phyloP scores from a whole-genome alignment of 2,113 vertebrate genomes.

The Eulemur rufifrons region DNA sequence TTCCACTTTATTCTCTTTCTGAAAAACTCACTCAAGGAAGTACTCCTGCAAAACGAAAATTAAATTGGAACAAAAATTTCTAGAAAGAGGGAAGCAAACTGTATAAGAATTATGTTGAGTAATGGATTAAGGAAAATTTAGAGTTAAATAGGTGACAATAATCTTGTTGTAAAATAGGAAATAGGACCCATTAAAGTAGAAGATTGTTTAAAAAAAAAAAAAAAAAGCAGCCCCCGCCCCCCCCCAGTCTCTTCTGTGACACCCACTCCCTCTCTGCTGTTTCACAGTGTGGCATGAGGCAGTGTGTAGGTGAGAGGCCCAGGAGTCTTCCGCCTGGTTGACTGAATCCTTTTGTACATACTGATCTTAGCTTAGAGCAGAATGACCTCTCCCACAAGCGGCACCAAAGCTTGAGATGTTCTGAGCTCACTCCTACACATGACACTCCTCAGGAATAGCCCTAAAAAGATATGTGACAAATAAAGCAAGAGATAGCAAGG shows the following conservation, averaged over 20 bases:
- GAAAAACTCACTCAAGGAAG: background rate
- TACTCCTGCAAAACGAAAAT: constrained; percentile 5
- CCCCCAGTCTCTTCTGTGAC: background rate
- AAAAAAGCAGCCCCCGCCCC: background rate
- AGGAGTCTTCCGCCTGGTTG: background rate
- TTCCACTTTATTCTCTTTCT: background rate
- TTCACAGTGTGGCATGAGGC: background rate
- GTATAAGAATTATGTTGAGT: background rate
- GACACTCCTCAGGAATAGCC: background rate
- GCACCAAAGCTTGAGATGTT: background rate
- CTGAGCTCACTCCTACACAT: background rate
- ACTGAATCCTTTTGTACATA: background rate
- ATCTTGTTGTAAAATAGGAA: background rate
- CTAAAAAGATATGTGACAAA: constrained; percentile 1
- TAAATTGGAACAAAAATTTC: background rate
- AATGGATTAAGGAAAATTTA: background rate
- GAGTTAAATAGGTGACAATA: background rate
- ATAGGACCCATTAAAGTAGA: background rate
- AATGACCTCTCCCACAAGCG: background rate
- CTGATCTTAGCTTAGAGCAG: background rate
- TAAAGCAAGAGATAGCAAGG: background rate
- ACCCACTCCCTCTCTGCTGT: no score
- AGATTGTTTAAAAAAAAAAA: background rate
- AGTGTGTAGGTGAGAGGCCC: background rate
- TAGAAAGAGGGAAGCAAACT: background rate